Conservation (phyloP, 2,888 invertebrate species). For the Agrotis ipsilon region DNA sequence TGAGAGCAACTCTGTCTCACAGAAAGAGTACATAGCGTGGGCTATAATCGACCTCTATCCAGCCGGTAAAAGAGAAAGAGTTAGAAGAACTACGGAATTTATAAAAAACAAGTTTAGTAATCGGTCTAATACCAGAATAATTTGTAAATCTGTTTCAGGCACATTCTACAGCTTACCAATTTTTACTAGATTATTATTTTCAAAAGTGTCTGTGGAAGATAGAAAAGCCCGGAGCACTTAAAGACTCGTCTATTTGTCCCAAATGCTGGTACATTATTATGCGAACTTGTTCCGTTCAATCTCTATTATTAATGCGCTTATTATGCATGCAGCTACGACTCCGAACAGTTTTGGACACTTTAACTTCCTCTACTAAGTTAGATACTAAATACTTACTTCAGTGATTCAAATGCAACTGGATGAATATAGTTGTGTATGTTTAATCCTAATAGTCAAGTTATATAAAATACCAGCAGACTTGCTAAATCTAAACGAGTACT, state of each 20-base stretch:
- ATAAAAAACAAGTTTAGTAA: too few species aligned
- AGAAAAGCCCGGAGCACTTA: not conserved
- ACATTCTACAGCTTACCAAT: too few species aligned
- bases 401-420: not conserved
- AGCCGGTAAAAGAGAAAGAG: too few species aligned
- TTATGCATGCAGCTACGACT: constrained; percentile 13
- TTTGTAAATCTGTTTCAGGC: too few species aligned
- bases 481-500: too few species aligned
- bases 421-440: constrained; percentile 17
- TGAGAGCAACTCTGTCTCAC: too few species aligned
- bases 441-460: not conserved
- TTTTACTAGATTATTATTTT: too few species aligned
- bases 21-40: too few species aligned
- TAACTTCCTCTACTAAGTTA: constrained; percentile 7
- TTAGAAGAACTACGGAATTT: too few species aligned
- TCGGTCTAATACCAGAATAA: too few species aligned
- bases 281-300: not conserved
- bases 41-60: too few species aligned
- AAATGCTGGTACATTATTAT: not conserved
- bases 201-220: not conserved
- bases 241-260: not conserved
- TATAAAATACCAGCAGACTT: not conserved
- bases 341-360: constrained; percentile 13
- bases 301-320: not conserved
- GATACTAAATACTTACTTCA: constrained; percentile 14